Base-by-base conservation (phyloP, 2,113 vertebrate genomes). In the Ibidorhyncha struthersii region DNA sequence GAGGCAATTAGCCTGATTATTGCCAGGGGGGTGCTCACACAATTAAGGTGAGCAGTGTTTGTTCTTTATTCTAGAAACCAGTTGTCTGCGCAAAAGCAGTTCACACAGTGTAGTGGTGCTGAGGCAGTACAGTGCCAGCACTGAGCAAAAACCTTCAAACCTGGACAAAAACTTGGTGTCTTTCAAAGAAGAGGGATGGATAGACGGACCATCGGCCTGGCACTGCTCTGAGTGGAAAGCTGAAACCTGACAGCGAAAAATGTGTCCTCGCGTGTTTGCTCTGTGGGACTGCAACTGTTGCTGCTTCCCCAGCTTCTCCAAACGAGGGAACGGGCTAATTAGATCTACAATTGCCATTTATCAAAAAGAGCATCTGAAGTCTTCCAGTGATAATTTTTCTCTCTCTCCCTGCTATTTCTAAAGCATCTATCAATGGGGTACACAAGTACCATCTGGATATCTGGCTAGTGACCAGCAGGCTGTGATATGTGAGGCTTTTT, bases 1-100 rank as follows among this genome's bases (percentile, higher is more conserved):
- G 81, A 96, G 69, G 86, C 66, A 94, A 97, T 96, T 97, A 96
- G 94, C 77, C 52, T 96, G 83, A 92, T 91, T 92, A 92, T 72
- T 82, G 90, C 93, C 12, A 1, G 70, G 91, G 94, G 96, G 91
- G 87, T 91, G 27, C 56, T 89, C 83, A 45, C 30, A 38, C 89
- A 84, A 87, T 94, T 94, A 93, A 96, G 93, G 94, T 87, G 89
- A 94, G 91, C 56, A 21, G 34, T 61, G 73, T 94, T 95, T 89
- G 86, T 34, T 94, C 83, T 82, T 77, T 58, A 15, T 74, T 88
- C 43, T 34, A 47, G 63, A 80, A 92, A 81, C 30, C 67, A 66
- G 67, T 69, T 95, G 71, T 72, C 78, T 90, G 49, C 56, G 52
- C 49, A 82, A 52, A 61, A 76, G 69, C 5, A 67, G 73, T 49